Evolutionary conservation across 2,113 vertebrate species (phyloP), one percentile per base, ranked within the genome.

Genomic region (Mystacornis crossleyi): DNA sequence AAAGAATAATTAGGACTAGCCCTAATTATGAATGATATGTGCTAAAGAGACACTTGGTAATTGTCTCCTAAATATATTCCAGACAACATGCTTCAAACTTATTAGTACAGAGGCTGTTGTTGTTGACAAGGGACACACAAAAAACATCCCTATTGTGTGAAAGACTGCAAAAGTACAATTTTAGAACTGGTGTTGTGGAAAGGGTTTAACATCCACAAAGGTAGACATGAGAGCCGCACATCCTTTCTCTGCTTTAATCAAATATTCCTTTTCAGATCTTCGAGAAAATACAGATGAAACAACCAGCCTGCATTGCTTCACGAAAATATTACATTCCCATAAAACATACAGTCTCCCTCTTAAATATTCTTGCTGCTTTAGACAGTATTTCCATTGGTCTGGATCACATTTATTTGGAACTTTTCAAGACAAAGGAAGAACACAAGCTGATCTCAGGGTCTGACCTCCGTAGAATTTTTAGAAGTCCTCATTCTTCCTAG

Each of bases 171-270:
- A 54, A 67, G 28, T 38, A 5, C 4, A 20, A 16, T 48, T 75
- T 85, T 61, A 62, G 58, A 69, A 48, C 28, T 28, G 67, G 18
- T 34, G 5, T 2, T 81, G 42, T 34, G 54, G 33, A 48, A 85
- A 77, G 29, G 8, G 15, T 65, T 81, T 67, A 20, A 38, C 42
- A 82, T 20, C n/a, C 62, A 36, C 4, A 2, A 18, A 60, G 10
- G n/a, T 2, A 77, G 42, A 69, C 54, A 36, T 16, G 29, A 81
- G 3, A 13, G 36, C 29, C 5, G 1, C 25, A n/a, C 7, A 34
- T 25, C 26, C 38, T 86, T 73, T 89, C 58, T 54, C 43, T 72
- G 33, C 48, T 96, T 94, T 70, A 74, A 91, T 81, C 43, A 81
- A 85, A 71, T 14, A 17, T 47, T 89, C 23, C 19, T 77, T 33